Evolutionary conservation across 2,888 invertebrate species (phyloP).

Genomic region (Hydrotaea diabolus): DNA sequence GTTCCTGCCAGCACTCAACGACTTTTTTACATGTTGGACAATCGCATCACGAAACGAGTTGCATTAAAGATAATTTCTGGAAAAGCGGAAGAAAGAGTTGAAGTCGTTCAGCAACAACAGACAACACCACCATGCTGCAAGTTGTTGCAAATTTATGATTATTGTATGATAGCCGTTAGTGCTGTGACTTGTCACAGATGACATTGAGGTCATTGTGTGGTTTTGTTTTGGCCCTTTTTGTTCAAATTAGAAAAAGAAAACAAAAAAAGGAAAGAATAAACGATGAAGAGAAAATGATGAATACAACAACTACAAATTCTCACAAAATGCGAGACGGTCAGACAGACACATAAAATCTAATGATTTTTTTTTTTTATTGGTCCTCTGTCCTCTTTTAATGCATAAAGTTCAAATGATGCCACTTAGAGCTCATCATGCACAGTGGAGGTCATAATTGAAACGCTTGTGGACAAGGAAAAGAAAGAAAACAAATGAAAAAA

Average conservation of each 20-base stretch:
- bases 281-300: too few relatives aligned
- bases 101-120: background rate
- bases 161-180: background rate
- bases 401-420: constrained; percentile 11
- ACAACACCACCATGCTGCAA: background rate
- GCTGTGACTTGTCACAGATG: background rate
- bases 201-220: constrained; percentile 7
- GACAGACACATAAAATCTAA: constrained; percentile 16
- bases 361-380: background rate
- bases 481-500: background rate
- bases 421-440: constrained; percentile 6
- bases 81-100: background rate
- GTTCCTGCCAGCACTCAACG: too few relatives aligned
- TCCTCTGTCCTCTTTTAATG: background rate
- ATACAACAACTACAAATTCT: background rate
- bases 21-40: too few relatives aligned
- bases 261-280: background rate
- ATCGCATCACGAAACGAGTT: too few relatives aligned
- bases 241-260: background rate
- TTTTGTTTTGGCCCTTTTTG: background rate
- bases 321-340: constrained; percentile 2
- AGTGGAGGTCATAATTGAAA: background rate
- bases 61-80: too few relatives aligned
- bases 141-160: constrained; percentile 4
- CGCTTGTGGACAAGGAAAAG: background rate